Evolutionary conservation across 2,113 vertebrate species (phyloP), one percentile per base, ranked within the genome.

Genomic region (Cochlearius cochlearius): DNA sequence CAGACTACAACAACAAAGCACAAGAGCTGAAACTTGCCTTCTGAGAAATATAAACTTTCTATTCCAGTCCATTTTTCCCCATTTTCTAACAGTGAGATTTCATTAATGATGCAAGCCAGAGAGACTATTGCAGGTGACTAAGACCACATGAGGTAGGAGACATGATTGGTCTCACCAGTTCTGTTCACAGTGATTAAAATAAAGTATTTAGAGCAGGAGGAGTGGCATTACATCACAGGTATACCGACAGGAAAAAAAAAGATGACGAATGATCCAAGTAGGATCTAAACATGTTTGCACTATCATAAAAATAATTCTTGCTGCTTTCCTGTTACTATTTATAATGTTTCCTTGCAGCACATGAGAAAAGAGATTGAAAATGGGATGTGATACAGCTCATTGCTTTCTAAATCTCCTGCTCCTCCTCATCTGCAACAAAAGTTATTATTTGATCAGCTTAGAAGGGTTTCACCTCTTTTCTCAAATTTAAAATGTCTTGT

Each of bases 341-440:
- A 10, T 62, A 92, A 47, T 76, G 34, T 47, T 89, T 91, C 64
- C 36, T 76, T 89, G 60, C 12, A 87, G 30, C 39, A 64, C 27
- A 56, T 49, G 72, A 78, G 63, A 83, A 91, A 69, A 25, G 30
- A 96, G 45, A 86, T 49, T 59, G 41, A 92, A 96, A 96, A 53
- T 58, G 18, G 52, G 25, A 81, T 55, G n/a, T 86, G 62, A 92
- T 67, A 76, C 27, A 86, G 38, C 47, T 92, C 76, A 60, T 56
- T 91, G 67, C 52, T 96, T 96, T 96, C 72, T 94, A 80, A 96
- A 96, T 89, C 34, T 81, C 62, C 67, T 53, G 9, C 63, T 72
- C 8, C 39, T 64, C 15, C 47, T 90, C 80, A 56, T 91, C 66
- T 88, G 32, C 71, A 71, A 30, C 38, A 45, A 32, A 88, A 82